Evolutionary conservation across 2,888 invertebrate species (phyloP).

Genomic region (Drosophila mimetica): DNA sequence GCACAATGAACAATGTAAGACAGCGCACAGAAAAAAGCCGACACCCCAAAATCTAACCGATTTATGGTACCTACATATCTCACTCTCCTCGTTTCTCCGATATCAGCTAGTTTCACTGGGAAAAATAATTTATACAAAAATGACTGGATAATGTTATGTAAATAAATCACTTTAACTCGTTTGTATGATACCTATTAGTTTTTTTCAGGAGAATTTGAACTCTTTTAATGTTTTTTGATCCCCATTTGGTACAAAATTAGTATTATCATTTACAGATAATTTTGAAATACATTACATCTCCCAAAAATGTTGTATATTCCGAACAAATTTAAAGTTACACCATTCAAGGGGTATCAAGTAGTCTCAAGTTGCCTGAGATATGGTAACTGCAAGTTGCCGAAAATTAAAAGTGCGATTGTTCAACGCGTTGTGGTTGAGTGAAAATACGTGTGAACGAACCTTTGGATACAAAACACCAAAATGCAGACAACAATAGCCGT

Average conservation of each 20-base stretch:
- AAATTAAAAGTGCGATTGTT: slow-evolving; percentile 62
- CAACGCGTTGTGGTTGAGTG: slow-evolving; percentile 60
- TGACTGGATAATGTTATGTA: not conserved
- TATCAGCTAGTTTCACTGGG: not conserved
- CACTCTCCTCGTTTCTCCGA: not conserved
- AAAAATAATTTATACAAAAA: not conserved
- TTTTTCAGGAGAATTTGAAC: too few relatives aligned
- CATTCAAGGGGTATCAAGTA: slow-evolving; percentile 9
- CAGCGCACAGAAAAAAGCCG: slow-evolving; percentile 2
- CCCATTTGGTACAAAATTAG: not conserved
- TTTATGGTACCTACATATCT: not conserved
- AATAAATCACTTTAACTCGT: not conserved
- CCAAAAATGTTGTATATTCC: too few relatives aligned
- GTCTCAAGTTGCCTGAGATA: not conserved
- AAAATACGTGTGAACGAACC: slow-evolving; percentile 70
- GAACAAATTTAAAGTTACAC: too few relatives aligned
- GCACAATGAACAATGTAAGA: slow-evolving; percentile 49
- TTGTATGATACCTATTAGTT: not conserved
- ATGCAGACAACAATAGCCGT: slow-evolving; percentile 28
- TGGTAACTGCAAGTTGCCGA: slow-evolving; percentile 40
- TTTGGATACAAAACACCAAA: slow-evolving; percentile 22
- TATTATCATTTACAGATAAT: not conserved
- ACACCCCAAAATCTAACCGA: slow-evolving; percentile 9
- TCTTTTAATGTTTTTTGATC: not conserved
- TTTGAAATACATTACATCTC: too few relatives aligned